Evolutionary conservation across 2,113 vertebrate genomes (phyloP).

Genomic region (Rallus limicola): DNA sequence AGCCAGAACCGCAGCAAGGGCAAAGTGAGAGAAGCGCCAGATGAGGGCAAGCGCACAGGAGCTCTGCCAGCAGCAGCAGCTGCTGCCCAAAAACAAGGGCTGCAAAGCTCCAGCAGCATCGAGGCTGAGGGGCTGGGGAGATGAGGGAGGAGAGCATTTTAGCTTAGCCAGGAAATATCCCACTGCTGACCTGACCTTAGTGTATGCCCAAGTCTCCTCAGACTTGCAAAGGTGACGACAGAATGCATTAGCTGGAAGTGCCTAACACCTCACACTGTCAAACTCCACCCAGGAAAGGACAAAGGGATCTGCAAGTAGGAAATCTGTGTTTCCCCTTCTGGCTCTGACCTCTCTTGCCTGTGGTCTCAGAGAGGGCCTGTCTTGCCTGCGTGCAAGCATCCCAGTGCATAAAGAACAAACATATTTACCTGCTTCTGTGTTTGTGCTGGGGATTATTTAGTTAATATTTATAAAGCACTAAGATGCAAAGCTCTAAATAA

Average conservation of each 20-base stretch:
- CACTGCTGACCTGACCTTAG: neutral
- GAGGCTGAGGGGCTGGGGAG: neutral
- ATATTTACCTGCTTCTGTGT: slow-evolving; percentile 29
- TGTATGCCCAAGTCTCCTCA: neutral
- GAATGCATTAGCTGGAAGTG: neutral
- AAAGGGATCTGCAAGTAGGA: neutral
- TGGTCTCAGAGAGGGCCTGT: neutral
- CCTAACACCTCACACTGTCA: neutral
- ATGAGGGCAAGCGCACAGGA: slow-evolving; percentile 42
- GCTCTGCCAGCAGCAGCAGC: slow-evolving; percentile 61
- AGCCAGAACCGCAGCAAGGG: slow-evolving; percentile 51
- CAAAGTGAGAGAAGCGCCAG: slow-evolving; percentile 63
- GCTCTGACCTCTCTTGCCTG: neutral
- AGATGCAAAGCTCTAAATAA: slow-evolving; percentile 47
- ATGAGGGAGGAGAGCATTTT: neutral
- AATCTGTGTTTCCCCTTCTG: neutral
- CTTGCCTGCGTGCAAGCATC: neutral
- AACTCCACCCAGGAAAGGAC: neutral
- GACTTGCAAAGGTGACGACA: neutral
- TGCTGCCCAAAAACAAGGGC: slow-evolving; percentile 38
- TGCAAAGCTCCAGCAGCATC: slow-evolving; percentile 18
- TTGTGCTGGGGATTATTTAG: slow-evolving; percentile 36
- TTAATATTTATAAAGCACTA: slow-evolving; percentile 54
- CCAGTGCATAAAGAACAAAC: neutral
- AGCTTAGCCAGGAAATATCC: neutral